These are phyloP conservation scores for Philereme vetulata DNA, from an alignment of 2,888 invertebrate species.

Conservation along the genomic window DNA sequence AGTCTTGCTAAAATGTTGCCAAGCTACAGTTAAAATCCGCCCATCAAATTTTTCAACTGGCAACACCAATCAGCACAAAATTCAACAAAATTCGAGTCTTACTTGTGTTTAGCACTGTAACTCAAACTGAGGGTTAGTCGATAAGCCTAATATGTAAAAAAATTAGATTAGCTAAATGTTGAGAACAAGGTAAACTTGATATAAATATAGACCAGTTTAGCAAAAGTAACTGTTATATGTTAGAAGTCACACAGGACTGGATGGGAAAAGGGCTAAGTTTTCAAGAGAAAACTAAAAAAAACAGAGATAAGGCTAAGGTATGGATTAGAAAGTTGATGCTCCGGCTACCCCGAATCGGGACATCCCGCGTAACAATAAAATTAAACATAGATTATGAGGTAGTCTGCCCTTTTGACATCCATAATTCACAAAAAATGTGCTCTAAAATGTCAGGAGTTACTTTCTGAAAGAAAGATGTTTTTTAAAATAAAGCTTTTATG, in stretches of 20 bases:
- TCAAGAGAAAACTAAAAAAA: neutral
- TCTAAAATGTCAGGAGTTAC: conserved; percentile 28
- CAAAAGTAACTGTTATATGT: conserved; percentile 14
- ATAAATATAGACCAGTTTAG: conserved; percentile 20
- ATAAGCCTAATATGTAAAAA: conserved; percentile 30
- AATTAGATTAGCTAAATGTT: conserved; percentile 10
- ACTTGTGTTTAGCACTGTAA: neutral
- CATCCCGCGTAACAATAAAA: neutral
- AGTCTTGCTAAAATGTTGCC: too few species aligned
- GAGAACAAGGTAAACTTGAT: conserved; percentile 2
- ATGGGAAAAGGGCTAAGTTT: conserved; percentile 9
- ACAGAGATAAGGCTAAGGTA: neutral
- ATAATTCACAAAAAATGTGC: conserved; percentile 26
- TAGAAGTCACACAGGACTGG: conserved; percentile 9
- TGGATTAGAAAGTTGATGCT: neutral
- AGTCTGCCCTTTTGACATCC: conserved; percentile 36
- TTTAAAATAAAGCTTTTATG: conserved; percentile 17
- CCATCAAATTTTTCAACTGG: neutral
- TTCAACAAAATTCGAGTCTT: neutral
- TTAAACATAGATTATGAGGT: neutral
- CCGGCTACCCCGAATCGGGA: neutral
- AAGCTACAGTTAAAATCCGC: too few species aligned
- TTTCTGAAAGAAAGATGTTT: conserved; percentile 39
- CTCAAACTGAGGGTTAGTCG: conserved; percentile 5
- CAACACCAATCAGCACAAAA: neutral